phyloP scores from a whole-genome alignment of 2,113 vertebrate genomes.

The Syngnathus floridae region DNA sequence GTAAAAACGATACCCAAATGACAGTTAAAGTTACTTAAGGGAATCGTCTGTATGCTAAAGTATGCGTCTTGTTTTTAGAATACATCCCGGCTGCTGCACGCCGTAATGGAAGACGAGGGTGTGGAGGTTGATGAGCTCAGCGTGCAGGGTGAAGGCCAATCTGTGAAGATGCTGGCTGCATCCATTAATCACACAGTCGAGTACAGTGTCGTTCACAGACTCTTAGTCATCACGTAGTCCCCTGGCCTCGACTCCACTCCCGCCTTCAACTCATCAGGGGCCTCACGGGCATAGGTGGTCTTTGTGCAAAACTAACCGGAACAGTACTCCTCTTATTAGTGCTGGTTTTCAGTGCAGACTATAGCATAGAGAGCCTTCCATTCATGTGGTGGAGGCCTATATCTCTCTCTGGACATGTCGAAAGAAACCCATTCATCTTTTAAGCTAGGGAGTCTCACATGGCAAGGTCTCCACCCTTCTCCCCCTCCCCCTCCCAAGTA shows the following conservation, averaged over 20 bases:
- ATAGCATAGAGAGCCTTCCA: slow-evolving; percentile 38
- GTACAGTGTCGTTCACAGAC: slow-evolving; percentile 52
- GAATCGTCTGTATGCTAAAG: slow-evolving; percentile 18
- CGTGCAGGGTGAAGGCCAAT: slow-evolving; percentile 36
- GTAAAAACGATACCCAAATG: slow-evolving; percentile 28
- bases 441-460: slow-evolving; percentile 22
- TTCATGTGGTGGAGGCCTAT: slow-evolving; percentile 42
- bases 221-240: slow-evolving; percentile 69
- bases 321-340: slow-evolving; percentile 41
- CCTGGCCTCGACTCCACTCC: slow-evolving; percentile 46
- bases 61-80: slow-evolving; percentile 20
- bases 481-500: slow-evolving; percentile 7
- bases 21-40: slow-evolving; percentile 22
- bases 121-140: slow-evolving; percentile 38
- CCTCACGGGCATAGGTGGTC: slow-evolving; percentile 56
- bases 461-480: slow-evolving; percentile 5
- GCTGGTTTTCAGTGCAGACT: slow-evolving; percentile 45
- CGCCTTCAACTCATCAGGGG: slow-evolving; percentile 43
- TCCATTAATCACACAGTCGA: slow-evolving; percentile 61
- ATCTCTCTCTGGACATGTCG: slow-evolving; percentile 38
- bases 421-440: slow-evolving; percentile 49
- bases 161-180: slow-evolving; percentile 57
- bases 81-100: slow-evolving; percentile 11
- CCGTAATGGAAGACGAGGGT: slow-evolving; percentile 4
- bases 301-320: slow-evolving; percentile 50